phyloP scores from a whole-genome alignment of 2,888 invertebrate species.

The Seira ritae region DNA sequence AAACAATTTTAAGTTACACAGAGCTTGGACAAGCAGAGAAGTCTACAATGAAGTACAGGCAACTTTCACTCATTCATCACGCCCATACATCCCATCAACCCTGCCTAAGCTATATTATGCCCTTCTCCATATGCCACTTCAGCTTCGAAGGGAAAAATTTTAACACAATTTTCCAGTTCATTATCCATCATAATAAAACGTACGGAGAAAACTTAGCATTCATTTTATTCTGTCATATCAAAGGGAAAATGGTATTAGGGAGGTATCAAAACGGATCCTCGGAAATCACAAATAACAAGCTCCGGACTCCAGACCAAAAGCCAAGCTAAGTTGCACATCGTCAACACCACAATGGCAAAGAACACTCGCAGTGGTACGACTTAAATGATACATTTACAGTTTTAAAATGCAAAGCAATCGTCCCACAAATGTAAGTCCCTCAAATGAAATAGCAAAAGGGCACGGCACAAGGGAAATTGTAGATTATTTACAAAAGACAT shows the following conservation, averaged over 20 bases:
- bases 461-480: too few relatives aligned
- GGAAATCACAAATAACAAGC: neutral
- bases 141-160: neutral
- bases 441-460: neutral
- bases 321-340: neutral
- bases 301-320: neutral
- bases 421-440: neutral
- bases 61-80: neutral
- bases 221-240: neutral
- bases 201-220: neutral
- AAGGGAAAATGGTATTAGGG: neutral
- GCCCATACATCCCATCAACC: neutral
- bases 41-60: neutral
- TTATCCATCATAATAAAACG: neutral
- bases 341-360: neutral
- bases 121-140: neutral
- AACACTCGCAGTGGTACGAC: neutral
- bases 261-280: slow-evolving; percentile 1
- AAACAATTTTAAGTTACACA: neutral
- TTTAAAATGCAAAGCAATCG: neutral
- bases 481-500: too few relatives aligned
- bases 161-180: slow-evolving; percentile 8
- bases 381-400: neutral
- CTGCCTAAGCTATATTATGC: neutral
- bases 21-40: neutral